phyloP scores from a whole-genome alignment of 1,140 invertebrate species.

The Colletes latitarsis region DNA sequence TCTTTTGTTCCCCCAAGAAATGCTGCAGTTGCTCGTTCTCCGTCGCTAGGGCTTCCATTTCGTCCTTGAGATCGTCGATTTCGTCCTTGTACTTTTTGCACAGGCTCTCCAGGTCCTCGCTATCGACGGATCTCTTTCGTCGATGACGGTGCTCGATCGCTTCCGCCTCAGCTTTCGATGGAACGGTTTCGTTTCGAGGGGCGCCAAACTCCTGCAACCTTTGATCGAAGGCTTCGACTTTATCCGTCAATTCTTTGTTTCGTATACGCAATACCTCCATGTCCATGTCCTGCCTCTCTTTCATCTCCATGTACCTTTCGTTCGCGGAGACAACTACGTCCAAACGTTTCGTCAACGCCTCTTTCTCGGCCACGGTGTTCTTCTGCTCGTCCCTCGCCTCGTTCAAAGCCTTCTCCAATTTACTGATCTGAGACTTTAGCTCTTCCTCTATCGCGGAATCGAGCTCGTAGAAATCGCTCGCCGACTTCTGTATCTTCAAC shows the following conservation, averaged over 20 bases:
- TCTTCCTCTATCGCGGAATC: conserved; percentile 90
- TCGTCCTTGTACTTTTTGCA: conserved; percentile 72
- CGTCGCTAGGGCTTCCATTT: conserved; percentile 83
- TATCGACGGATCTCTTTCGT: conserved; percentile 19
- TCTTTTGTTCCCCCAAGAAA: conserved; percentile 83
- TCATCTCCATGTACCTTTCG: conserved; percentile 88
- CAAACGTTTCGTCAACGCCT: conserved; percentile 85
- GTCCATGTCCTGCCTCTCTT: conserved; percentile 88
- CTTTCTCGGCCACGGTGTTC: conserved; percentile 85
- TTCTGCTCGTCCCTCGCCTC: conserved; percentile 83
- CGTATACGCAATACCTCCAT: conserved; percentile 85
- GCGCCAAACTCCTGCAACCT: conserved; percentile 15
- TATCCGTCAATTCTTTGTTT: conserved; percentile 84
- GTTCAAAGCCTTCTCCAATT: conserved; percentile 84
- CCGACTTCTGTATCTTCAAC: conserved; percentile 80
- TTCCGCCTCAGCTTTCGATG: neutral
- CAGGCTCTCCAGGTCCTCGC: conserved; percentile 25
- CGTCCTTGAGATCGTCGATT: conserved; percentile 80
- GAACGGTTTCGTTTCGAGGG: neutral
- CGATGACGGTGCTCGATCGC: neutral
- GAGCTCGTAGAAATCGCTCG: conserved; percentile 84
- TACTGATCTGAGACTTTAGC: conserved; percentile 84
- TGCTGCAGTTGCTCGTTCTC: conserved; percentile 88
- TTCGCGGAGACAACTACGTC: conserved; percentile 90
- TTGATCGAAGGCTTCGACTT: conserved; percentile 82